These are phyloP conservation scores for Eretmocerus hayati DNA, from an alignment of 2,888 invertebrate species.

Conservation along the genomic window DNA sequence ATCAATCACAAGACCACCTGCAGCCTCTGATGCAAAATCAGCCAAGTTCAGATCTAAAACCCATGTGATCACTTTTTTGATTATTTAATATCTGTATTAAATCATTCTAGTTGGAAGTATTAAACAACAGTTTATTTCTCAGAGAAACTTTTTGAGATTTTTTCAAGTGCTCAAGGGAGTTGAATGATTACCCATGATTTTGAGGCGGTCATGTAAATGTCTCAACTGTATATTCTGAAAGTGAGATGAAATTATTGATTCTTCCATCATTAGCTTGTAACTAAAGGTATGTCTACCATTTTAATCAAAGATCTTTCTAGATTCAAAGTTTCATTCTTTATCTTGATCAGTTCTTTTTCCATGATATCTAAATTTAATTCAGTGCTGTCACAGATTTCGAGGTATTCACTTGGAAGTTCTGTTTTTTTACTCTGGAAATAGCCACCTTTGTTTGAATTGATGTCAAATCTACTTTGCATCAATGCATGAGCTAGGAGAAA, in stretches of 20 bases:
- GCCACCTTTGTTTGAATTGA: background rate
- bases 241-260: too few species aligned
- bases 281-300: conserved; percentile 25
- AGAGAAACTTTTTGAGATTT: background rate
- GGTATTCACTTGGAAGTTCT: background rate
- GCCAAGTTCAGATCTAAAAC: conserved; percentile 19
- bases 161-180: background rate
- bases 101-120: too few species aligned
- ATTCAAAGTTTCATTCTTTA: conserved; percentile 25
- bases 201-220: conserved; percentile 18
- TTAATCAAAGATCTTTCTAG: conserved; percentile 26
- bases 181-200: conserved; percentile 5
- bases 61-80: too few species aligned
- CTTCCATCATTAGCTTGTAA: too few species aligned
- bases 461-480: conserved; percentile 3
- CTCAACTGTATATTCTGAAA: conserved; percentile 22
- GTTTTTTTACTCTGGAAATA: background rate
- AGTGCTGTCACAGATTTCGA: conserved; percentile 16
- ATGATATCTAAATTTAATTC: conserved; percentile 5
- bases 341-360: conserved; percentile 25
- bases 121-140: background rate
- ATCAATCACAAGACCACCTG: conserved; percentile 33
- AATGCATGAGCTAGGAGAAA: conserved; percentile 22
- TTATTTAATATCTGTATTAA: too few species aligned
- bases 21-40: conserved; percentile 38